Percentiles rank a stretch among this genome's conserved stretches.
Evolutionary conservation across 2,888 invertebrate genomes (phyloP).

Genomic region (Ophion costatus): DNA sequence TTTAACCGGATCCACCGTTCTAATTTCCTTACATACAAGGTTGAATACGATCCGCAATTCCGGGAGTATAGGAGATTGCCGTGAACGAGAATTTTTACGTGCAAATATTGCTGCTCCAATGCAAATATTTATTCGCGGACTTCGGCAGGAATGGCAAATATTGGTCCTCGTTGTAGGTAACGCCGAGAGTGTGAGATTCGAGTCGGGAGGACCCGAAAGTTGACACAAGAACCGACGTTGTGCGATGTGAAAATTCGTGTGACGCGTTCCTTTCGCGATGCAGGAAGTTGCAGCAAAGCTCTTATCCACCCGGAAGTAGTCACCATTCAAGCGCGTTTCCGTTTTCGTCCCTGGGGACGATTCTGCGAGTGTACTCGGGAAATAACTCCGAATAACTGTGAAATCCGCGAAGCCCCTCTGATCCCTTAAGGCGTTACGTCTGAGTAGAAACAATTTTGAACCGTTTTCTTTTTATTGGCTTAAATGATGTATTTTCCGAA

Average conservation of each 20-base stretch:
- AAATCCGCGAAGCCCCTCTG: neutral
- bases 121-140: conserved; percentile 73
- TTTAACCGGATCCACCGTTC: neutral
- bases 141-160: conserved; percentile 74
- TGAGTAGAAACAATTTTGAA: no score
- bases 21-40: neutral
- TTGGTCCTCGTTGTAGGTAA: conserved; percentile 71
- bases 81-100: conserved; percentile 64
- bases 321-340: neutral
- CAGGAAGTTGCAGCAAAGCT: conserved; percentile 8
- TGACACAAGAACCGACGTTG: neutral
- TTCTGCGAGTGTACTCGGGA: neutral
- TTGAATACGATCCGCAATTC: neutral
- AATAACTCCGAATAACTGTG: neutral
- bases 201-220: neutral
- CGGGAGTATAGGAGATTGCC: neutral
- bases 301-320: conserved; percentile 16
- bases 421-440: neutral
- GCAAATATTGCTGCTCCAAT: conserved; percentile 56
- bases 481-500: no score
- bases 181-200: conserved; percentile 20
- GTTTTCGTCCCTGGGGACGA: neutral
- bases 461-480: no score
- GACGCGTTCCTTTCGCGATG: neutral
- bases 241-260: neutral